Base-by-base conservation (phyloP, 1,140 invertebrate genomes). In the Drosophila tropicalis region DNA sequence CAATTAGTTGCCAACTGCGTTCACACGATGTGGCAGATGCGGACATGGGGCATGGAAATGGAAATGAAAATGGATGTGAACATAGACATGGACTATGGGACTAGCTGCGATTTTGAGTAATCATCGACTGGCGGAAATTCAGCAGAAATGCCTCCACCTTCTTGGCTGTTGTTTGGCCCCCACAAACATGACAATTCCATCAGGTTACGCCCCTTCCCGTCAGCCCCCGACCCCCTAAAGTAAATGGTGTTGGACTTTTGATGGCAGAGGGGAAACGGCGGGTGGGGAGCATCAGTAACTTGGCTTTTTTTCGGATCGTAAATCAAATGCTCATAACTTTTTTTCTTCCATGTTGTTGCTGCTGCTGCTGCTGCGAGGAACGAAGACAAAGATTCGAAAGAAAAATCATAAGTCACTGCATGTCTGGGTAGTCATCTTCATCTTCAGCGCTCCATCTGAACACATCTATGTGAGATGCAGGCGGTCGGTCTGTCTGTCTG, bases 121-220 rank as follows among this genome's bases (percentile, higher is more conserved):
- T 89, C 83, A 87, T 87, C 84, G 70, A 19, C 39, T 68, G 79
- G 76, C 83, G 83, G 83, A 83, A 87, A 82, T 70, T 57, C 29
- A 29, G 29, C 29, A 29, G 29, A 29, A 29, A 41, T 58, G 17
- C 25, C 44, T 54, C 22, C 15, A 17, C 39, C 10, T 55, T 29
- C 29, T 29, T 29, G 32, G 41, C 63, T 56, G 74, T 75, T 86
- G 82, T 83, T 83, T 29, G 29, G 29, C 29, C 29, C 29, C 82
- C 82, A 86, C 82, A 86, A 86, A 86, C 79, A 72, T 87, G 83
- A 86, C 83, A 86, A 87, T 87, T 87, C 79, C 83, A 87, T 86
- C 82, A 86, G 79, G 76, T 79, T 51, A 81, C 79, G 69, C 83
- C 79, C 75, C 44, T 1, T 5, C 5, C 40, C 3, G 2, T 22